phyloP scores from a whole-genome alignment of 2,113 vertebrate species.

The Protomyctophum bolini region DNA sequence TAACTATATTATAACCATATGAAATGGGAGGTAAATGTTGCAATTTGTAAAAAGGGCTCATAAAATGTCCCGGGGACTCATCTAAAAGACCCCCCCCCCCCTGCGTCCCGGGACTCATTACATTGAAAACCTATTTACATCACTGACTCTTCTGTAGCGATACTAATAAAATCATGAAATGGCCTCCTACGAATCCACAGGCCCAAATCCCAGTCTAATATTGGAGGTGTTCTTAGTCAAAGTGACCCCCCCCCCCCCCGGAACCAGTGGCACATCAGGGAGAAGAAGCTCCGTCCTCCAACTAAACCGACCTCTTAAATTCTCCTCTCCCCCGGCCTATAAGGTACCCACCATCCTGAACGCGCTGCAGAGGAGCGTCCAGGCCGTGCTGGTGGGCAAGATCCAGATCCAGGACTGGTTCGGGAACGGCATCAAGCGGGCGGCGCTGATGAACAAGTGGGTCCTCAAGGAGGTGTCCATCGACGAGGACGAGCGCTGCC shows the following conservation, averaged over 20 bases:
- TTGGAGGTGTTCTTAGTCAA: no score
- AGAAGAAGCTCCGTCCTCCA: not conserved
- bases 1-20: no score
- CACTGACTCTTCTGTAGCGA: not conserved
- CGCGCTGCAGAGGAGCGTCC: slow-evolving; percentile 95
- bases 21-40: no score
- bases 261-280: not conserved
- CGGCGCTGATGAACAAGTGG: slow-evolving; percentile 98
- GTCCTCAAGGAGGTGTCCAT: slow-evolving; percentile 91
- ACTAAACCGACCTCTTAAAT: not conserved
- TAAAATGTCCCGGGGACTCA: no score
- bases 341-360: slow-evolving; percentile 99
- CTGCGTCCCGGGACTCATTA: no score
- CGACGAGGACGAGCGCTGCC: slow-evolving; percentile 94
- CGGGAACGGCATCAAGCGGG: slow-evolving; percentile 97
- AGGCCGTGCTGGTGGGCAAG: slow-evolving; percentile 97
- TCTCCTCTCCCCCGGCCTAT: slow-evolving; percentile 37
- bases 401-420: slow-evolving; percentile 99
- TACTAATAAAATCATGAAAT: not conserved
- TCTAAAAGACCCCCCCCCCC: no score
- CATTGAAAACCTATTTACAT: no score
- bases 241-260: no score
- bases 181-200: no score
- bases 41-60: no score
- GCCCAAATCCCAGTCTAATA: no score